Conservation (phyloP, 2,113 vertebrate species). For the Oryctolagus cuniculus region mOryCun1.1 NC_091449.1:66594501-66595000, state of each 20-base stretch:
- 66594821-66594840: no score
- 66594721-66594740: not conserved
- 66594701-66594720: not conserved
- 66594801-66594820: no score
- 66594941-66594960: no score
- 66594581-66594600: no score
- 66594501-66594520: not conserved
- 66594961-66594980: no score
- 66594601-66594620: not conserved
- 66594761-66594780: not conserved
- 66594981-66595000: not conserved
- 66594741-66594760: not conserved
- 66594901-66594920: no score
- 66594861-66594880: no score
- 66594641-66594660: not conserved
- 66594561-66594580: fast-evolving
- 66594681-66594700: no score
- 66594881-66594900: no score
- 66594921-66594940: no score
- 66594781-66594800: no score
- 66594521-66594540: fast-evolving
- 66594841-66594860: no score
- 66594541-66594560: fast-evolving
- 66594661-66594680: fast-evolving
- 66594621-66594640: not conserved